Evolutionary conservation across 2,888 invertebrate species (phyloP).

Genomic region (Lissonota sp.): DNA sequence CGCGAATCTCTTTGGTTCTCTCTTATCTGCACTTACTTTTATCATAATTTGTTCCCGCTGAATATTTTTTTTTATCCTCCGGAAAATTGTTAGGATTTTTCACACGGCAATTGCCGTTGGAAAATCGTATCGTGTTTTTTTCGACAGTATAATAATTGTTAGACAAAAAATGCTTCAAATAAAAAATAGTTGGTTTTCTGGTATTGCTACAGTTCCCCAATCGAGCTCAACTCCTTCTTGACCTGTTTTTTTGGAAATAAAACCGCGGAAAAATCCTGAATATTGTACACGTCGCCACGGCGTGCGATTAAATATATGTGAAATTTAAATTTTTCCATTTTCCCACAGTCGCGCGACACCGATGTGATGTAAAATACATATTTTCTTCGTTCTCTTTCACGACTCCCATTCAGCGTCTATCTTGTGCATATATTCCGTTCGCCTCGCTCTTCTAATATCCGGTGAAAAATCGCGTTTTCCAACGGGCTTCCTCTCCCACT

Average conservation of each 20-base stretch:
- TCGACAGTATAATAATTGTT: no score
- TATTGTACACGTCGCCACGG: no score
- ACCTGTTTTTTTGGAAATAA: no score
- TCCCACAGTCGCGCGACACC: conserved; percentile 26
- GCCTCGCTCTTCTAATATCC: conserved; percentile 54
- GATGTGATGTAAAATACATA: conserved; percentile 18
- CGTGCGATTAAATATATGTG: no score
- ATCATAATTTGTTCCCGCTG: conserved; percentile 20
- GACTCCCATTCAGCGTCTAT: background rate
- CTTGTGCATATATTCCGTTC: conserved; percentile 5
- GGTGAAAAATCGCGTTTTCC: conserved; percentile 44
- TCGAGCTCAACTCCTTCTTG: no score
- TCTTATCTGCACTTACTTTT: background rate
- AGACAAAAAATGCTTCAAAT: no score
- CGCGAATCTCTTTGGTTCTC: background rate
- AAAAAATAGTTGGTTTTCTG: no score
- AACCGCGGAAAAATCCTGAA: no score
- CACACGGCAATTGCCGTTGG: no score
- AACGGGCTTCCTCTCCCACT: conserved; percentile 9
- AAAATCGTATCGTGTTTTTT: no score
- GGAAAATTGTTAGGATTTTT: background rate
- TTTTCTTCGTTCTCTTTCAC: conserved; percentile 1
- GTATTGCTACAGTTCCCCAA: no score
- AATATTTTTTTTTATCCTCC: background rate
- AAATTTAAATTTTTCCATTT: conserved; percentile 20